Percentiles rank a stretch among this genome's conserved stretches.
Evolutionary conservation across 2,888 invertebrate species (phyloP).

Genomic region (Neuroscelio doddi): DNA sequence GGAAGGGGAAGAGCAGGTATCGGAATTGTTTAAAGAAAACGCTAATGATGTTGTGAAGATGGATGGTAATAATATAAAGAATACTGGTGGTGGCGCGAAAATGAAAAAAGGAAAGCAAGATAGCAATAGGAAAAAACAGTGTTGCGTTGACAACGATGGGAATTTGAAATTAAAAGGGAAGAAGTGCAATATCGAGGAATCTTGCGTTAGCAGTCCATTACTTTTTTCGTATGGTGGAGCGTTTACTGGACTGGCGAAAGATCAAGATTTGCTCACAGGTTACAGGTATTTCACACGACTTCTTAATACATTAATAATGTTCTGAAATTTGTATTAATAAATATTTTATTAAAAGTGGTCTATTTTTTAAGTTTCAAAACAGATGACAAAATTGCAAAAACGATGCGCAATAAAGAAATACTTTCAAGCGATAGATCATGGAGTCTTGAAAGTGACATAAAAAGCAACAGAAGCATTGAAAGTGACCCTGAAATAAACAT

Average conservation of each 20-base stretch:
- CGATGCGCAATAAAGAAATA: conserved; percentile 60
- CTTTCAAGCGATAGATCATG: conserved; percentile 58
- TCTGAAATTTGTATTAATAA: too few species aligned
- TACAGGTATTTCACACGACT: conserved; percentile 63
- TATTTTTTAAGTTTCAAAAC: conserved; percentile 59
- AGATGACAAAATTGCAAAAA: conserved; percentile 59
- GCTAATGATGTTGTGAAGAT: too few species aligned
- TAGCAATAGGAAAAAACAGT: conserved; percentile 39
- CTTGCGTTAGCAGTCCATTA: conserved; percentile 60
- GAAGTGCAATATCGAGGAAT: conserved; percentile 63
- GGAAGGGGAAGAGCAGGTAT: neutral
- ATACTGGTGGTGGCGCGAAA: neutral
- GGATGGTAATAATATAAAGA: neutral
- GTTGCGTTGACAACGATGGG: conserved; percentile 38
- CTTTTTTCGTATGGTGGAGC: conserved; percentile 56
- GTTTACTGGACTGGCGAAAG: conserved; percentile 63
- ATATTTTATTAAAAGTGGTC: too few species aligned
- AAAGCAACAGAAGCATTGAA: conserved; percentile 56
- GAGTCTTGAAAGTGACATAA: conserved; percentile 56
- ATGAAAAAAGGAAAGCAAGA: conserved; percentile 24
- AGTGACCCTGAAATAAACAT: conserved; percentile 67
- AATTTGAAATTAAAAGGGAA: conserved; percentile 63
- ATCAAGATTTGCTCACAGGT: conserved; percentile 61
- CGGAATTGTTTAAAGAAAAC: too few species aligned
- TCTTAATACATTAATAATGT: too few species aligned